Evolutionary conservation across 2,797 vertebrate species (phyloP), one percentile per base, ranked within the genome.

Genomic region (Phylloscopus collybita): DNA sequence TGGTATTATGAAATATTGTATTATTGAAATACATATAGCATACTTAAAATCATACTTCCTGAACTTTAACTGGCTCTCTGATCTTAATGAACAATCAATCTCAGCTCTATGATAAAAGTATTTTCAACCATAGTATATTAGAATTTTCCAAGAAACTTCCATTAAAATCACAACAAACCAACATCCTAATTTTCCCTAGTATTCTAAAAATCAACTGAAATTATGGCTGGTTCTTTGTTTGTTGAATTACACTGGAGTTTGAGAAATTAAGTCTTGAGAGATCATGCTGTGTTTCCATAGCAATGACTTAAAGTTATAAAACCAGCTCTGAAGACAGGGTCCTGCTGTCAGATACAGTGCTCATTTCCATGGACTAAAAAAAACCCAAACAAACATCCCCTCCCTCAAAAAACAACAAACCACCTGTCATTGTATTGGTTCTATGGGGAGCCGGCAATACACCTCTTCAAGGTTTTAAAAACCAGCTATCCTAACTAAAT

Each of bases 271-370:
- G 91, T 95, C 96, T 93, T 94, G 85, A 94, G 75, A 96, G 80
- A 73, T 59, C 32, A 3, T 49, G 80, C 94, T 96, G 92, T 83
- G 96, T 98, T 97, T 97, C 97, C 95, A 97, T 95, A 96, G 97
- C 91, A 97, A 97, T 96, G 49, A 75, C 76, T 90, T 95, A 60
- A 96, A 90, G 82, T 91, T 97, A 93, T 74, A 95, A 97, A 96
- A 91, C 53, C 57, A 95, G 86, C 17, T 95, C 59, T 72, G 83
- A 96, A 90, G 90, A 72, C 93, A 81, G 83, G 59, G 87, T 95
- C 96, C 84, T 92, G 90, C 85, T 96, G 85, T 96, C 76, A 90
- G 67, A 90, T 64, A 50, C 0, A 70, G 50, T 44, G 32, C 45
- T 93, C 30, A 93, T 42, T 93, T 87, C 34, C 34, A 67, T 11